Conservation (phyloP, 2,888 invertebrate species). For the Electrophaes corylata region DNA sequence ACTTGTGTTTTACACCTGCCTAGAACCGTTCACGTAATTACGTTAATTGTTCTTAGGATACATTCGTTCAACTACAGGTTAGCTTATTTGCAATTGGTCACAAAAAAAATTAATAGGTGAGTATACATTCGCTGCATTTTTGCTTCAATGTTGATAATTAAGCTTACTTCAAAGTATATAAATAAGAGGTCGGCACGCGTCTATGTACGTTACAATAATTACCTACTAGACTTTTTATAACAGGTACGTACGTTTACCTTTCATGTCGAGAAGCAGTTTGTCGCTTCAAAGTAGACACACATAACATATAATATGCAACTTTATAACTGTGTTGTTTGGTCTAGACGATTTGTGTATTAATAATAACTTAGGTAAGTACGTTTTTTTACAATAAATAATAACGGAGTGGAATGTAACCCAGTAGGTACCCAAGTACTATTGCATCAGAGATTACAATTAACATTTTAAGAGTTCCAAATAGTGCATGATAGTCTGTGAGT, state of each 20-base stretch:
- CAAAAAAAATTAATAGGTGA: conserved; percentile 19
- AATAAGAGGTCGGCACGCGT: conserved; percentile 28
- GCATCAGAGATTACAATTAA: no score
- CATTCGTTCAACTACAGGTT: conserved; percentile 44
- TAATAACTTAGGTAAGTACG: no score
- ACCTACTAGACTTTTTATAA: conserved; percentile 2
- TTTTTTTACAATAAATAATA: no score
- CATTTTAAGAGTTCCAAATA: no score
- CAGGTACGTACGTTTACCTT: not conserved
- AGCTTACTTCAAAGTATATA: conserved; percentile 17
- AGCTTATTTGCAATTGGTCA: conserved; percentile 37
- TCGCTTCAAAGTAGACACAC: not conserved
- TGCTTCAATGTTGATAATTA: conserved; percentile 33
- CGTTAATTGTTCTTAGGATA: conserved; percentile 66
- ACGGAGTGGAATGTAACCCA: no score
- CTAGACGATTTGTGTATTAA: not conserved
- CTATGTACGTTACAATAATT: conserved; percentile 24
- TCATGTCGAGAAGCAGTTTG: not conserved
- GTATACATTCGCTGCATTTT: conserved; percentile 31
- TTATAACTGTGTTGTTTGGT: not conserved
- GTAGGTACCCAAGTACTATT: no score
- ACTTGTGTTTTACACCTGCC: conserved; percentile 75
- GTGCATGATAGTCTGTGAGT: no score
- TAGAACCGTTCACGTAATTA: conserved; percentile 76
- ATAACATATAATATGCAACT: not conserved